Base-by-base conservation (phyloP, 2,888 invertebrate species). In the Brachypalpus laphriformis region DNA sequence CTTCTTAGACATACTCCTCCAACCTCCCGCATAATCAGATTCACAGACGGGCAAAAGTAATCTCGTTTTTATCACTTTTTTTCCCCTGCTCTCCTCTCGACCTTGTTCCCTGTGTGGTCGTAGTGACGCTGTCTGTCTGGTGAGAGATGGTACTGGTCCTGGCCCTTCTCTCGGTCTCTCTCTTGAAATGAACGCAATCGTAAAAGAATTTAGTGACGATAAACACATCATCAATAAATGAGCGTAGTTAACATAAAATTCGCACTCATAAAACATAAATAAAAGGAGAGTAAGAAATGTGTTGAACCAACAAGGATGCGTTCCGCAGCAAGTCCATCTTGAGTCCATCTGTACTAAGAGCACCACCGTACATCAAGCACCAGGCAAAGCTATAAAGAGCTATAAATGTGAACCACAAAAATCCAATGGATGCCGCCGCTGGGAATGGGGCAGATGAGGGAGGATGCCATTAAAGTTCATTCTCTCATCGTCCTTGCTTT, bases 121-220 rank as follows among this genome's bases (percentile, higher is more conserved):
- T 6, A 8, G 49, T 28, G 49, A n/a, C n/a, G 2, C 25, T 63
- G 54, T 47, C 57, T 59, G 76, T 42, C 47, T 75, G 57, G 14
- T 22, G 37, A 56, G 42, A 57, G 66, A 9, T 22, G 45, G 49
- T 54, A 2, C 45, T 31, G 31, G 20, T 37, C n/a, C 40, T 49
- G 3, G n/a, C 54, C n/a, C n/a, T n/a, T 56, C 56, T 56, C 20
- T 56, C 34, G 8, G n/a, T n/a, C n/a, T n/a, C n/a, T n/a, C 61
- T 54, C 47, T 63, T 45, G n/a, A 28, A 61, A 63, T 85, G 81
- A 85, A 90, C 89, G 89, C 86, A 88, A 89, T 89, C 90, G 90
- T 90, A 90, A 90, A 90, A 88, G 88, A 89, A 90, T 89, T 90
- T 90, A 90, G 89, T 90, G 89, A 90, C 90, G 90, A 90, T 90